Base-by-base conservation (phyloP, 2,797 vertebrate genomes). In the Mallotus villosus region DNA sequence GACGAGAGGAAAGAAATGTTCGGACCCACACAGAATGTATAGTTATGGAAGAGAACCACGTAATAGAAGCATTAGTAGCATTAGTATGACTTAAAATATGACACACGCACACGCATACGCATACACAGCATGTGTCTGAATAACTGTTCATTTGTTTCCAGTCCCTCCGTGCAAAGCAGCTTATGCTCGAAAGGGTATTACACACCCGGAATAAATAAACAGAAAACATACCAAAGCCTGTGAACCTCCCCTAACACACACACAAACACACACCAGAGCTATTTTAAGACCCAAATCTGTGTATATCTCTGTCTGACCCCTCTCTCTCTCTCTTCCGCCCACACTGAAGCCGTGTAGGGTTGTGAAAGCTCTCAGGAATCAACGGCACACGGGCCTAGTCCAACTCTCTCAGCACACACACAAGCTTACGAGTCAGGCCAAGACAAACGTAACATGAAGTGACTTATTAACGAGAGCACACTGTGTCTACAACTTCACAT, bases 121-220 rank as follows among this genome's bases (percentile, higher is more conserved):
- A 53, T 16, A 53, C 51, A 59, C 24, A 61, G 21, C 72, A 63
- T 53, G 51, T 19, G 73, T 19, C 27, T 67, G 58, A n/a, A 82
- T 74, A 72, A 60, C 73, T 83, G 80, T 66, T 85, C 76, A 83
- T 82, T 84, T 86, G 81, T 78, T 76, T 74, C 78, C 24, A 49
- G 68, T 67, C 11, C 37, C 37, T 11, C 59, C 61, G 53, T 53
- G 68, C 22, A 88, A 92, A 90, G 85, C 86, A 77, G 85, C 87
- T 90, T 90, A 88, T 49, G 73, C 59, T 61, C 59, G 2, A 84
- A 88, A 88, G 81, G 62, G 84, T 86, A 86, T 89, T 88, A 90
- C 77, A 77, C 57, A 84, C 67, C 72, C 75, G 72, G 81, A 78
- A 84, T 73, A 81, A 74, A 79, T 46, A 82, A 86, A 87, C 75